Base-by-base conservation (phyloP, 2,797 vertebrate genomes). In the Columba guinea region DNA sequence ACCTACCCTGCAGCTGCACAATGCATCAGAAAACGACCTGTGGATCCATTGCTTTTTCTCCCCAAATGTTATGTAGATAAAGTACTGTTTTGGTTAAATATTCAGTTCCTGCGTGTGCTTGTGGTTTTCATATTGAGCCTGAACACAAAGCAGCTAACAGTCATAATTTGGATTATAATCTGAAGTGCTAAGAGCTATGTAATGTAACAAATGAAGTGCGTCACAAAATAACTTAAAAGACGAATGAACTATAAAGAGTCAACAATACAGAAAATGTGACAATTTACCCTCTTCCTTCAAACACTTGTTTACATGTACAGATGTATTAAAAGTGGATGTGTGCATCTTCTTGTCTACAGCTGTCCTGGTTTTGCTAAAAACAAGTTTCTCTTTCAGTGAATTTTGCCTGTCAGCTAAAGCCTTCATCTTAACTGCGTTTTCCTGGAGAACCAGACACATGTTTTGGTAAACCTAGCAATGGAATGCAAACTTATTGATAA, bases 71-170 rank as follows among this genome's bases (percentile, higher is more conserved):
- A 24, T 0, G 9, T 3, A 73, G 53, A 30, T 16, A 20, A 89
- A 83, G 30, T 37, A n/a, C 3, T 30, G 13, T 24, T 79, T 9
- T 28, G 44, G 59, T 39, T 23, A 49, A 78, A 67, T 24, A 69
- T 6, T 58, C 52, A 49, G 41, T 19, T 51, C 44, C 20, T 19
- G 3, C 15, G 8, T 14, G 14, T 2, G 2, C 59, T 34, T 51
- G 5, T 12, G 56, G 70, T 39, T 62, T 41, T 23, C 30, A 35
- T 23, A 44, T 41, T 0, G 0, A 55, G 26, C 10, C 41, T 2
- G 3, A 85, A 75, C 37, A 75, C 7, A 1, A 79, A 94, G 68
- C 39, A 67, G 14, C 37, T 89, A 68, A 48, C 20, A 75, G 24
- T 46, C 34, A 27, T 30, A 21, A 55, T 7, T 91, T 37, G 65